Evolutionary conservation across 2,113 vertebrate genomes (phyloP).

Genomic region (Tonatia bakeri): DNA sequence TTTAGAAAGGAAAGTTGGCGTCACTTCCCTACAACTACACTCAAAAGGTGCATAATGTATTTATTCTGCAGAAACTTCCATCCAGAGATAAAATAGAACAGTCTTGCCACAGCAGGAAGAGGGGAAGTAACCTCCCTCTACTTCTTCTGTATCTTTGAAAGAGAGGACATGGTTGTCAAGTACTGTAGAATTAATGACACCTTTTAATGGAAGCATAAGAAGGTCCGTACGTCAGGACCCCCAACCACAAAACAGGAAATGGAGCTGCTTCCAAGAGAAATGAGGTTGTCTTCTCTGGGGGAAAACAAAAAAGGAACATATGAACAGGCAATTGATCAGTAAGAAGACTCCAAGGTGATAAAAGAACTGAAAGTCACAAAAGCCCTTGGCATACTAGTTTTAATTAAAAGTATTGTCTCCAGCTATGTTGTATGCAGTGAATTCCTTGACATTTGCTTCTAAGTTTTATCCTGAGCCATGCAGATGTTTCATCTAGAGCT

Average conservation of each 20-base stretch:
- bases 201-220: neutral
- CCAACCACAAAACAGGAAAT: conserved; percentile 53
- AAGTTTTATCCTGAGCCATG: conserved; percentile 32
- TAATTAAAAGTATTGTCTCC: conserved; percentile 11
- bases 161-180: conserved; percentile 18
- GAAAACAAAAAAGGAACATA: neutral
- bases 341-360: conserved; percentile 26
- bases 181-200: conserved; percentile 38
- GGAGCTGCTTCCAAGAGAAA: conserved; percentile 59
- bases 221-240: neutral
- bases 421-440: neutral
- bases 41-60: neutral
- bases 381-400: neutral
- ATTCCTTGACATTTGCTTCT: neutral
- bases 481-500: neutral
- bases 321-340: conserved; percentile 41
- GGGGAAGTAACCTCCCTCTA: neutral
- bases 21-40: neutral
- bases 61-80: neutral
- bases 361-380: conserved; percentile 32
- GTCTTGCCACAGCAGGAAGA: neutral
- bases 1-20: neutral
- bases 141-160: neutral
- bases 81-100: conserved; percentile 20
- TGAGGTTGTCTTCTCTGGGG: conserved; percentile 10